Evolutionary conservation across 2,113 vertebrate species (phyloP).

Genomic region (Mormoops blainvillei): DNA sequence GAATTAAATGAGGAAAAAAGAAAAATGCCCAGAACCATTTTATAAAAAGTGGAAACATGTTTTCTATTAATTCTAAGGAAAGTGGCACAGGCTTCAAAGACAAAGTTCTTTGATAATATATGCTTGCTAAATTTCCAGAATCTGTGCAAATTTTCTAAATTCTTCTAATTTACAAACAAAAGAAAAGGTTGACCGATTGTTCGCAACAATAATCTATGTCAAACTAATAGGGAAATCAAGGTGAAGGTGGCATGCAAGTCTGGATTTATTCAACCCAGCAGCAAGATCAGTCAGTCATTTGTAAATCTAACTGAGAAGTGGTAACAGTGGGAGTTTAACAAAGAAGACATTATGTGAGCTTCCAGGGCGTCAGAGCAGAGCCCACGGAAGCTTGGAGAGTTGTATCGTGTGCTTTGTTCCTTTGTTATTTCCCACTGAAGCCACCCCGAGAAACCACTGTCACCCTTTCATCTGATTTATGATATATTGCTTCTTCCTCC

Average conservation of each 20-base stretch:
- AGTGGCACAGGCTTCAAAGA: neutral
- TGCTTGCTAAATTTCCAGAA: neutral
- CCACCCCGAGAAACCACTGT: neutral
- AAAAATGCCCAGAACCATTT: neutral
- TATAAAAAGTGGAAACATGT: neutral
- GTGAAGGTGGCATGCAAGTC: neutral
- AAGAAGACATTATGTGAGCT: fast-evolving
- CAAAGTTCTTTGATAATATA: neutral
- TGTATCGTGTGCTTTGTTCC: fast-evolving
- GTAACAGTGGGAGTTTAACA: fast-evolving
- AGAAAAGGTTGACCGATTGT: neutral
- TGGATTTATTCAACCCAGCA: neutral
- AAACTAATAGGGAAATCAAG: neutral
- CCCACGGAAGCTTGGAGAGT: neutral
- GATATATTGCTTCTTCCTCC: neutral
- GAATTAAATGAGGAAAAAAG: neutral
- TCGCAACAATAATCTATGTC: neutral
- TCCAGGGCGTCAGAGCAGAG: neutral
- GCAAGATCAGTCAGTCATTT: no score
- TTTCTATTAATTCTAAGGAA: neutral
- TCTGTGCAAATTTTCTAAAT: neutral
- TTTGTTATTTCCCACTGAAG: neutral
- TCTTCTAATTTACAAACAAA: neutral
- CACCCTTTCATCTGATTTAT: neutral
- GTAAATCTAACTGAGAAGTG: neutral